phyloP scores from a whole-genome alignment of 2,797 vertebrate genomes.

The Tragelaphus eurycerus region DNA sequence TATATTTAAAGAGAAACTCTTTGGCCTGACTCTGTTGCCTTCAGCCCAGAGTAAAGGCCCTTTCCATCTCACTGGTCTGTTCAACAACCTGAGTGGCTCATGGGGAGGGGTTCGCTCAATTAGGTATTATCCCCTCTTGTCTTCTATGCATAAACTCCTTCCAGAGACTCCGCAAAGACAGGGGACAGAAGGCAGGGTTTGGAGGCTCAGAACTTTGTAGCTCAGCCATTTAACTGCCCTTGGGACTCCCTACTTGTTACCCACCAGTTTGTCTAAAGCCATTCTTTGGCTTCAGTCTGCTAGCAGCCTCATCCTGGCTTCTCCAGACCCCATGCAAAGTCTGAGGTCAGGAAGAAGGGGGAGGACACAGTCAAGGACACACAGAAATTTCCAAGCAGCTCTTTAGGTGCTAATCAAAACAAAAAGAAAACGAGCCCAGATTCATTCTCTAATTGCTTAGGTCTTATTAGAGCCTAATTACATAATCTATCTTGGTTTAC shows the following conservation, averaged over 20 bases:
- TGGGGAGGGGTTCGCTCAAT: background rate
- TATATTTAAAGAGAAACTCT: background rate
- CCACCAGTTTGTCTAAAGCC: background rate
- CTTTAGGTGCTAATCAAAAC: conserved; percentile 45
- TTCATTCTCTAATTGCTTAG: conserved; percentile 42
- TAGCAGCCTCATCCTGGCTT: background rate
- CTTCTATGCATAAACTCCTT: background rate
- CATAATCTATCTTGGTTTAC: conserved; percentile 54
- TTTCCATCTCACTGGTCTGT: background rate
- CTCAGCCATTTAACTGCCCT: background rate
- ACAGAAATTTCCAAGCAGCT: background rate
- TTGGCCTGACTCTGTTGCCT: background rate
- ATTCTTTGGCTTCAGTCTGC: background rate
- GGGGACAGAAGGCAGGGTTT: background rate
- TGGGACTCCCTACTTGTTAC: background rate
- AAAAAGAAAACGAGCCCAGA: conserved; percentile 62
- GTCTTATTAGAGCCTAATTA: conserved; percentile 57
- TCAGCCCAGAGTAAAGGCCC: background rate
- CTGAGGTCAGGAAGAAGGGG: background rate
- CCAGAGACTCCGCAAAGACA: background rate
- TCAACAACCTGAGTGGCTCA: background rate
- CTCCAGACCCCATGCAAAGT: background rate
- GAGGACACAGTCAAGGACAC: background rate
- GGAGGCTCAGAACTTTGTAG: background rate
- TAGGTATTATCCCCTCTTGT: background rate